Conservation (phyloP, 2,113 vertebrate genomes). For the Lepus americanus region DNA sequence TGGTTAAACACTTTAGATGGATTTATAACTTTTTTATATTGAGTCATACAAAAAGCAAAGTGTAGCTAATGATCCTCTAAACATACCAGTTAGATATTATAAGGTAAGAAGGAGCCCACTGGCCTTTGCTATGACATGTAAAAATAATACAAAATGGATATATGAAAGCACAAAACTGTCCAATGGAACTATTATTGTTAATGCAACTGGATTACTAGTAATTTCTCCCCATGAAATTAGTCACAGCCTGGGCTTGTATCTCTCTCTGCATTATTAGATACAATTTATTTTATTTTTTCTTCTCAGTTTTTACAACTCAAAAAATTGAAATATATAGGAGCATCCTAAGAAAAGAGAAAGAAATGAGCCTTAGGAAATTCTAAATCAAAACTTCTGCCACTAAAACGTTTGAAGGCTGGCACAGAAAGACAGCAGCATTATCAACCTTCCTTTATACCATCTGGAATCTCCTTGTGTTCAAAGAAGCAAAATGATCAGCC, state of each 20-base stretch:
- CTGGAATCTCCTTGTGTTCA: background rate
- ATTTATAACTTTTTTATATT: conserved; percentile 27
- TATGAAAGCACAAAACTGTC: background rate
- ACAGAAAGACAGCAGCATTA: background rate
- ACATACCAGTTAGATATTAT: background rate
- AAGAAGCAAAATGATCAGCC: background rate
- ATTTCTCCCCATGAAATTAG: background rate
- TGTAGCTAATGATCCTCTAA: background rate
- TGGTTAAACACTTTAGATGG: background rate
- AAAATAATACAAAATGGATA: background rate
- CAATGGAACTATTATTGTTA: background rate
- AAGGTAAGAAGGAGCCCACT: background rate
- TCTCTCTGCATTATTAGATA: background rate
- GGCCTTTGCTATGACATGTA: background rate
- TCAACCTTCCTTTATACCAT: background rate
- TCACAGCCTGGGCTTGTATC: background rate
- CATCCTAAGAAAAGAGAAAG: background rate
- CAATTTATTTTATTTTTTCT: conserved; percentile 22
- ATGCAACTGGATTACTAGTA: background rate
- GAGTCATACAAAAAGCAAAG: conserved; percentile 11
- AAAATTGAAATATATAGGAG: conserved; percentile 4
- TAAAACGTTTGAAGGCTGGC: background rate
- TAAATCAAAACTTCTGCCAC: background rate
- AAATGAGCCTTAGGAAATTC: background rate
- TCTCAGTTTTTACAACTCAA: background rate